Conservation (phyloP, 2,113 vertebrate species). For the Oenanthe oenanthe region DNA sequence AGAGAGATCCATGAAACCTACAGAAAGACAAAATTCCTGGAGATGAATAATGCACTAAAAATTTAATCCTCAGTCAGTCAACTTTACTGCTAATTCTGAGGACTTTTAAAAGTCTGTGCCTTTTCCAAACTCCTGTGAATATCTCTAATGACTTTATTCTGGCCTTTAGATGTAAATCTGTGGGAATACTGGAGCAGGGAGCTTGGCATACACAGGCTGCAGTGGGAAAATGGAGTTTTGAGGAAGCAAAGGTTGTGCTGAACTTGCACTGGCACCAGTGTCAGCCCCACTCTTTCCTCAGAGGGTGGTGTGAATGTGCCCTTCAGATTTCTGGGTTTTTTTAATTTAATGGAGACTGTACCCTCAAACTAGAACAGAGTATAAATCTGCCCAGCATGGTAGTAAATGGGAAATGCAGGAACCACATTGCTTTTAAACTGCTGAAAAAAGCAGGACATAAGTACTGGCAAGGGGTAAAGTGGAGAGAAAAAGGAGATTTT, state of each 20-base stretch:
- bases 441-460: neutral
- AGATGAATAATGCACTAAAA: neutral
- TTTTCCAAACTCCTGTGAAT: neutral
- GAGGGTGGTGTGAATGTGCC: neutral
- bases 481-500: neutral
- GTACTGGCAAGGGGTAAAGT: neutral
- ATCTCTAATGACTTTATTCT: neutral
- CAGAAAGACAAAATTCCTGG: neutral
- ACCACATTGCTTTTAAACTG: neutral
- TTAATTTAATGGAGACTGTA: neutral
- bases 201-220: neutral
- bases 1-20: neutral
- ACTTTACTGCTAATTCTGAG: neutral
- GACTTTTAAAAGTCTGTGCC: neutral
- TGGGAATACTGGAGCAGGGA: neutral
- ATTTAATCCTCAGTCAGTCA: neutral
- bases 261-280: neutral
- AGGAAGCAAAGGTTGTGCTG: neutral
- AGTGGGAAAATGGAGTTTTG: neutral
- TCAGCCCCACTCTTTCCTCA: neutral
- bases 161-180: neutral
- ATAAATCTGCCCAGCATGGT: neutral
- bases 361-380: neutral
- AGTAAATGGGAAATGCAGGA: neutral
- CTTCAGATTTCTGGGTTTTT: too few relatives aligned